phyloP scores from a whole-genome alignment of 2,797 vertebrate genomes.

The Salmo trutta region DNA sequence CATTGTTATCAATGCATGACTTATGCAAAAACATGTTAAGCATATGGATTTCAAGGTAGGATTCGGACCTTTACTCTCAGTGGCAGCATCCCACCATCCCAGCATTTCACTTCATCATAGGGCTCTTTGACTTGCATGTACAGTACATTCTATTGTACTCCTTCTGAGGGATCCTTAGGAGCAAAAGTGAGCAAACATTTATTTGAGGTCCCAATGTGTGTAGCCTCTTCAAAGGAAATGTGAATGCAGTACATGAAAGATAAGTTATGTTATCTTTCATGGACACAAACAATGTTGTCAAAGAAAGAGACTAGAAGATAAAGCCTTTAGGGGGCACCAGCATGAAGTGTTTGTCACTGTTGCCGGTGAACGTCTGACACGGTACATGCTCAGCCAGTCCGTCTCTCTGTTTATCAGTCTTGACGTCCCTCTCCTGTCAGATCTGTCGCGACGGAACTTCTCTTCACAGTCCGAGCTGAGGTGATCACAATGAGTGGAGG shows the following conservation, averaged over 20 bases:
- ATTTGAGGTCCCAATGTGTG: slow-evolving; percentile 1
- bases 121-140: slow-evolving; percentile 11
- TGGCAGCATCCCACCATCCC: slow-evolving; percentile 22
- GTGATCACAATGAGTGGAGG: not conserved
- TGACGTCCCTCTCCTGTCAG: not conserved
- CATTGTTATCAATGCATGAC: too few relatives aligned
- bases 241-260: not conserved
- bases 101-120: slow-evolving; percentile 31
- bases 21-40: too few relatives aligned
- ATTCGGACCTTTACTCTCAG: slow-evolving; percentile 31
- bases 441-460: not conserved
- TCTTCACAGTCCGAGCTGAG: not conserved
- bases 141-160: slow-evolving; percentile 15
- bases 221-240: not conserved
- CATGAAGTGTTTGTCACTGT: not conserved
- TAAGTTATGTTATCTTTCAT: not conserved
- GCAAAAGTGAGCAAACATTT: slow-evolving; percentile 9
- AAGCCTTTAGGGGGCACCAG: not conserved
- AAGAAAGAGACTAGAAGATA: not conserved
- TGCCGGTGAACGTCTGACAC: not conserved
- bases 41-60: too few relatives aligned
- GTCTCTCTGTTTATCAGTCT: not conserved
- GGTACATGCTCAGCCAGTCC: not conserved
- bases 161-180: not conserved
- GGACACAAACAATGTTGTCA: not conserved